Evolutionary conservation across 53 echinoderm and acorn worm species (phyloP).

Genomic region (Holothuria scabra): DNA sequence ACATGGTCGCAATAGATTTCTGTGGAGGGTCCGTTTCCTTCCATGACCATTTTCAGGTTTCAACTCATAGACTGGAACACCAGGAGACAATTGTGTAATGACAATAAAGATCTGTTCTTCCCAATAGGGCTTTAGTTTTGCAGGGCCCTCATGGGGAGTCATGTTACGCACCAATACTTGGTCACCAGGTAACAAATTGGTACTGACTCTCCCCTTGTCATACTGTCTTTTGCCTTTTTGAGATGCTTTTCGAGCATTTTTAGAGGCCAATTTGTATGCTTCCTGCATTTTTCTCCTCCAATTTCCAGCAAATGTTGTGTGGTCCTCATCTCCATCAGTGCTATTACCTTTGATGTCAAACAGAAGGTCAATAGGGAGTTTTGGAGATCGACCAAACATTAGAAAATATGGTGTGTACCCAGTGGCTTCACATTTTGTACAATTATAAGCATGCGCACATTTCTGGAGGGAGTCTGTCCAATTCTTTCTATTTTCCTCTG

Average conservation of each 20-base stretch:
- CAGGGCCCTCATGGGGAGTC: conserved; percentile 34
- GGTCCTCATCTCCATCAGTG: background rate
- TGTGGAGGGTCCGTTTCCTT: conserved; percentile 33
- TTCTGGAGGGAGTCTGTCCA: conserved; percentile 63
- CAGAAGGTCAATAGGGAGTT: conserved; percentile 7
- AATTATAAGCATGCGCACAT: conserved; percentile 69
- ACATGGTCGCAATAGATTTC: conserved; percentile 59
- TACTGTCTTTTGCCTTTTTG: background rate
- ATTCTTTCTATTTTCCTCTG: conserved; percentile 27
- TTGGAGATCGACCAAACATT: conserved; percentile 23
- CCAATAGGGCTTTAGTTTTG: conserved; percentile 44
- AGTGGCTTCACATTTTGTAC: conserved; percentile 7
- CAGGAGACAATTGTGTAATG: conserved; percentile 9
- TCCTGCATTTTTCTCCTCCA: conserved; percentile 47
- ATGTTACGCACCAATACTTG: conserved; percentile 43
- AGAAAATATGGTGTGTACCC: conserved; percentile 9
- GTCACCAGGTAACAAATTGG: conserved; percentile 32
- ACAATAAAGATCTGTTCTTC: conserved; percentile 46
- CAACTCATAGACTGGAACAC: conserved; percentile 54
- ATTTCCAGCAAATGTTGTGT: conserved; percentile 17
- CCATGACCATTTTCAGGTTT: conserved; percentile 46
- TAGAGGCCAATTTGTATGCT: conserved; percentile 43
- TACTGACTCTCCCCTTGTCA: background rate
- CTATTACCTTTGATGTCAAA: background rate
- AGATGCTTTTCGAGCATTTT: conserved; percentile 7